These are phyloP conservation scores for Hypomecis punctinalis DNA, from an alignment of 2,888 invertebrate genomes.

Conservation along the genomic window DNA sequence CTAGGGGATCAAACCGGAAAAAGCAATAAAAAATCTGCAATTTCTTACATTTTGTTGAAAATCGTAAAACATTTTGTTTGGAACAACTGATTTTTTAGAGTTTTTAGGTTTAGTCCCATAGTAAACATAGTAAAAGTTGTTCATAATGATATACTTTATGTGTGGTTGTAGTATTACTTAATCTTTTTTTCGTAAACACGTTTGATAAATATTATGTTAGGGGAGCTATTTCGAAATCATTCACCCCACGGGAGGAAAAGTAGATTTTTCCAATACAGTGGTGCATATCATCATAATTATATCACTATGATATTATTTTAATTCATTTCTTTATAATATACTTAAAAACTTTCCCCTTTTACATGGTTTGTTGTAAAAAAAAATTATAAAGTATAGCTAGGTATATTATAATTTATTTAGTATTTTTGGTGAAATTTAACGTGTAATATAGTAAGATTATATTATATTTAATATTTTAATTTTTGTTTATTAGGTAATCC, in stretches of 20 bases:
- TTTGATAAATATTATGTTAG: background rate
- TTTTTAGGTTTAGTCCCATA: no score
- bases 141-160: no score
- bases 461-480: constrained; percentile 6
- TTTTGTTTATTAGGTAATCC: constrained; percentile 12
- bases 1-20: no score
- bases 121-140: no score
- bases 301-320: constrained; percentile 42
- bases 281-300: constrained; percentile 42
- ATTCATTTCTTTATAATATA: background rate
- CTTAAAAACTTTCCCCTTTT: background rate
- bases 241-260: background rate
- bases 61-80: no score
- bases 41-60: no score
- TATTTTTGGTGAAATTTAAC: constrained; percentile 5
- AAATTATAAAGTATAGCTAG: background rate
- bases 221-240: background rate
- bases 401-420: background rate
- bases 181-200: no score
- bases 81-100: no score
- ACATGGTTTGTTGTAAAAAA: background rate
- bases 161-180: no score
- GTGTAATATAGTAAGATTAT: constrained; percentile 6
- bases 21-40: no score
- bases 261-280: constrained; percentile 13